Base-by-base conservation (phyloP, 2,888 invertebrate genomes). In the Antheraea assamensis region DNA sequence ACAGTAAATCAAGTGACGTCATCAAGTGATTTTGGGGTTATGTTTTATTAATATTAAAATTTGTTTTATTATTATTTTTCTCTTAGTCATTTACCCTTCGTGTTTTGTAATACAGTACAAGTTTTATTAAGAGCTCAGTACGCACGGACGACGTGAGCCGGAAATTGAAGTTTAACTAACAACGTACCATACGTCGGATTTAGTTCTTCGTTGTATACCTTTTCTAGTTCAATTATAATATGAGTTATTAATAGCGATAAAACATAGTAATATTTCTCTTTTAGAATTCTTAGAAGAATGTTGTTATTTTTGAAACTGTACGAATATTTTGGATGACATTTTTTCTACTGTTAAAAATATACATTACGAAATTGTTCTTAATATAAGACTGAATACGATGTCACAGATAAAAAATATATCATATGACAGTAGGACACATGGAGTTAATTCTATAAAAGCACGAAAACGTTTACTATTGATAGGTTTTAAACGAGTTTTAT, bases 131-230 rank as follows among this genome's bases (percentile, higher is more conserved):
- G 72, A 52, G 52, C 74, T 68, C 70, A 71, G 71, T 13, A 42
- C 42, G 72, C 75, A 74, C 71, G 61, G 78, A 80, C 83, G 85
- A 85, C 84, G 83, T 77, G 79, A 76, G 76, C 81, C 89, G 89
- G 89, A 89, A 87, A 89, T 89, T 89, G 88, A 80, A 83, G 85
- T 87, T 88, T 86, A 85, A 85, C 83, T 83, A 79, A 82, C 80
- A 82, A 83, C 80, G 80, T 78, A 82, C 83, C 70, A 30, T 35
- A 71, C 35, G 68, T 55, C 55, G 73, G 70, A 68, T 58, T 70
- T 24, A 58, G 35, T 55, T 68, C 7, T 24, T 55, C 27, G 49
- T 21, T 49, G n/a, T 21, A 35, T 55, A 17, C 49, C 70, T 70
- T 42, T 70, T 42, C 17, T 71, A 55, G 19, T 15, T 35, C 17